Evolutionary conservation across 1,140 invertebrate genomes (phyloP).

Genomic region (Andrena cerasifolii): DNA sequence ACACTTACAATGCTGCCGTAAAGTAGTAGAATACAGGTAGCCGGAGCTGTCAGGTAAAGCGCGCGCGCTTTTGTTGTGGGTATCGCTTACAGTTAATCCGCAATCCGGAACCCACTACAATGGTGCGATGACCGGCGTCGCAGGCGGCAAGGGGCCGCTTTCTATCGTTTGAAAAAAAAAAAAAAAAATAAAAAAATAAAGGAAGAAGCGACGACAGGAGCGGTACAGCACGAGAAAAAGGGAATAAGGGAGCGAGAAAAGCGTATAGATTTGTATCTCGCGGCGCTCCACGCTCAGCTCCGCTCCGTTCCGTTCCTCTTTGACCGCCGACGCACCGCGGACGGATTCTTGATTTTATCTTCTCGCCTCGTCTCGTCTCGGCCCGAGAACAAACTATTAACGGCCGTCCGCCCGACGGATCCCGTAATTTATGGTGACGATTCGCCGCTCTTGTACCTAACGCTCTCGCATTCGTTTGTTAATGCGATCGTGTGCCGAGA

Average conservation of each 20-base stretch:
- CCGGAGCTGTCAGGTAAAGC: constrained; percentile 33
- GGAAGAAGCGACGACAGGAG: constrained; percentile 12
- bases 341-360: constrained; percentile 55
- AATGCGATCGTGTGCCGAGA: constrained; percentile 36
- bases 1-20: constrained; percentile 27
- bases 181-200: not conserved
- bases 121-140: constrained; percentile 46
- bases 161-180: constrained; percentile 13
- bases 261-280: constrained; percentile 51
- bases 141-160: constrained; percentile 19
- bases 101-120: constrained; percentile 50
- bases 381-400: constrained; percentile 64
- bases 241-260: constrained; percentile 39
- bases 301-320: constrained; percentile 40
- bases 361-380: constrained; percentile 32
- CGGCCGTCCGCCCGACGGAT: constrained; percentile 52
- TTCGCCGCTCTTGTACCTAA: constrained; percentile 47
- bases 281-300: constrained; percentile 25
- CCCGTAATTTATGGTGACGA: constrained; percentile 64
- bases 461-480: constrained; percentile 3
- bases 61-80: constrained; percentile 49
- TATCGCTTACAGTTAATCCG: constrained; percentile 62
- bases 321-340: constrained; percentile 43
- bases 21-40: constrained; percentile 39
- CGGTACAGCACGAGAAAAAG: constrained; percentile 9